Base-by-base conservation (phyloP, 2,797 vertebrate species). In the Telmatherina bonti region DNA sequence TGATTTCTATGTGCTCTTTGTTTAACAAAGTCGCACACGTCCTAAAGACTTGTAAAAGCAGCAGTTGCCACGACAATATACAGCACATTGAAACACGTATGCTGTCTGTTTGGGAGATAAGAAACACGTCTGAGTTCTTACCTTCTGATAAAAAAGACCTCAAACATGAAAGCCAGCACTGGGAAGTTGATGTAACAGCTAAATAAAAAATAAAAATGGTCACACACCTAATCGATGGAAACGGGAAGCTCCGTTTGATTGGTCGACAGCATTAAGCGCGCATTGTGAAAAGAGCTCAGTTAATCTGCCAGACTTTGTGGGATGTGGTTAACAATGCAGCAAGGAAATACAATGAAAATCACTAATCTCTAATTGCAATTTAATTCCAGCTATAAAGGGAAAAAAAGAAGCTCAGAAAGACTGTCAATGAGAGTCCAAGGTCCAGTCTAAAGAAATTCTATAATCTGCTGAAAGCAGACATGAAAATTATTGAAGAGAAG, bases 101-200 rank as follows among this genome's bases (percentile, higher is more conserved):
- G 33, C n/a, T 4, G 15, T 58, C 68, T 54, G 35, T 62, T 31
- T 69, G 64, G 30, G 49, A 70, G 51, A 31, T 26, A 30, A 29
- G 36, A 55, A 26, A 31, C 61, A 4, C 24, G 26, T 26, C 63
- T 1, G 20, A 38, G 24, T 54, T 62, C 35, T 63, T 12, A 55
- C 47, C 15, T 75, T 80, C 73, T 73, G 62, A 83, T 69, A 68
- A 83, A 70, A n/a, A 29, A 38, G 9, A 29, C 2, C 24, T 36
- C 58, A 49, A 52, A 74, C 82, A 88, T 85, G 70, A 70, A 88
- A 80, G 60, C 55, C 1, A 35, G 60, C 65, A 63, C 57, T 83
- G 74, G 82, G 86, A 90, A 88, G 81, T 52, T 75, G 70, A 77
- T 24, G 33, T 31, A 65, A 73, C 69, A 60, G 33, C n/a, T 43